Evolutionary conservation across 2,113 vertebrate genomes (phyloP), one percentile per base, ranked within the genome.

Genomic region (Geococcyx californianus): DNA sequence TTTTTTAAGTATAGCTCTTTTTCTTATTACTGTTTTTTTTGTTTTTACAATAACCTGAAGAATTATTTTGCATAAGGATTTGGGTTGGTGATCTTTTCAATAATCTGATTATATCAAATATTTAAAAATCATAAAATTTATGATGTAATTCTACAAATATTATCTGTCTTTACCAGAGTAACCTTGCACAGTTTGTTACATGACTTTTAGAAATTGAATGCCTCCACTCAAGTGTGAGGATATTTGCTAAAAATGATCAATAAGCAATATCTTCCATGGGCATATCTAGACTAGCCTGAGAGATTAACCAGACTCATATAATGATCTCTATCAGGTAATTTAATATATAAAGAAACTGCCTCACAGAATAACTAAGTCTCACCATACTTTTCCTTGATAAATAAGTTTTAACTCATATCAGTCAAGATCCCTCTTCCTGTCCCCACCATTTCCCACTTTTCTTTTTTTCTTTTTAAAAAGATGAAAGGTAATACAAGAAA

Each of bases 381-480:
- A 52, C 14, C 16, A 60, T 19, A 38, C 7, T 74, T 78, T 42
- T 60, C 3, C 20, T 38, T 13, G 8, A 31, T 25, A 78, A 81
- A 42, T 31, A 75, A 29, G 8, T 33, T 51, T 77, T 84, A 84
- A 7, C 7, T 3, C 18, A 18, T 1, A 58, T 8, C 15, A 33
- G 72, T 24, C 28, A 63, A 63, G 5, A 63, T 21, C 2, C 25
- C 6, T 59, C 21, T 78, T 8, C 14, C 1, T 54, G 45, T 67
- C 5, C 8, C 1, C 1, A 3, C 1, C 1, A 3, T 25, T 20
- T 3, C 4, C 3, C 7, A 2, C 0, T 28, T 17, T 20, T 25
- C 2, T 29, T 13, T 47, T 55, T 21, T 28, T 34, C n/a, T 26
- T 29, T 58, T n/a, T 16, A 1, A 80, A 49, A 49, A 49, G 47